Base-by-base conservation (phyloP, 2,113 vertebrate species). In the Bagarius yarrelli region DNA sequence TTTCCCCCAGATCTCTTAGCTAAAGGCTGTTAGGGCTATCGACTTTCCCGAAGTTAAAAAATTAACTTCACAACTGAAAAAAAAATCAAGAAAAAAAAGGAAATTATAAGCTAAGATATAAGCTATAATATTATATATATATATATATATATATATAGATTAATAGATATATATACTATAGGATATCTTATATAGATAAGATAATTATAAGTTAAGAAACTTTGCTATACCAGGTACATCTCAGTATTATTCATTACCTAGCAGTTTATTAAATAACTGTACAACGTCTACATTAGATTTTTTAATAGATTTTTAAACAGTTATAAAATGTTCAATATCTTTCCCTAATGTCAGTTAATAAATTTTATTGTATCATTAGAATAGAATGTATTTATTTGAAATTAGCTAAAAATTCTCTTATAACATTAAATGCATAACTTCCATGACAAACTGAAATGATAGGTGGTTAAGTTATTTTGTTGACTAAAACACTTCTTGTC, bases 211-310 rank as follows among this genome's bases (percentile, higher is more conserved):
- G 34, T 9, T 66, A 36, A 63, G 40, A 21, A 56, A 23, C 19
- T 23, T 57, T 52, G 56, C 34, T 44, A 64, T 56, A 67, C 19
- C 34, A 40, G 23, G 34, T 70, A 47, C 67, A 27, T 25, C n/a
- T 70, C 44, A 70, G 67, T 70, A 70, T 70, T 70, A 70, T 27
- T 50, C 40, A 50, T 50, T 70, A 27, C 5, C 12, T 69, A 44
- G 5, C 36, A 69, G 12, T 18, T 50, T 50, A 70, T 50, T 50
- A 27, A 50, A 50, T 27, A 13, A 27, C 2, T 44, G 14, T 5
- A n/a, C 4, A 40, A 47, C 25, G 36, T 47, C n/a, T 70, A 16
- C 21, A 1, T 12, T n/a, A 67, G 36, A 69, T 47, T 47, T 47
- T 23, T 34, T 66, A 8, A 30, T 30, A 4, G 14, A 21, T n/a